Conservation (phyloP, 2,113 vertebrate genomes). For the Bubo scandiacus region DNA sequence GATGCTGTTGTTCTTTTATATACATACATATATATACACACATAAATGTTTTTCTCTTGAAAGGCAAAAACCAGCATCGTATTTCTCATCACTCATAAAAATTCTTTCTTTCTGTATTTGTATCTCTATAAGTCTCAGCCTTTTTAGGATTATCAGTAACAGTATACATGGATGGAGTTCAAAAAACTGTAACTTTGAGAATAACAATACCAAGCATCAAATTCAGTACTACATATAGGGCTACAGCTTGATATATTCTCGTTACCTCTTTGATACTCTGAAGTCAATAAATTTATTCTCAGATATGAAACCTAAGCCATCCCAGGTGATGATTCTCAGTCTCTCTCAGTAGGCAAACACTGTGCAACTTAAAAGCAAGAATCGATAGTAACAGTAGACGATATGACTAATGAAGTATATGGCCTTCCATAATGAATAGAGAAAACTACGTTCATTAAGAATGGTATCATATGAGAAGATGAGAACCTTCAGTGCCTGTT, state of each 20-base stretch:
- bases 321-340: not conserved
- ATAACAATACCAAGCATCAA: not conserved
- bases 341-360: not conserved
- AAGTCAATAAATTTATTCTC: not conserved
- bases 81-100: not conserved
- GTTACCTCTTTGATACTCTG: not conserved
- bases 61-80: not conserved
- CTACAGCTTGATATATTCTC: not conserved
- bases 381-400: not conserved
- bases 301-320: not conserved
- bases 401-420: not conserved
- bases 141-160: not conserved
- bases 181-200: not conserved
- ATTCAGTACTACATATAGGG: not conserved
- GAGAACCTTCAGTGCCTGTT: not conserved
- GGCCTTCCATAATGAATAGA: not conserved
- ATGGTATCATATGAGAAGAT: not conserved
- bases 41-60: not conserved
- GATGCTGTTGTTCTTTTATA: not conserved
- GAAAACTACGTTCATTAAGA: not conserved
- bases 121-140: not conserved
- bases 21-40: not conserved
- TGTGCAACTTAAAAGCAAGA: not conserved
- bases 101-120: not conserved
- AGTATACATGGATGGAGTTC: not conserved